Percentiles rank a stretch among this genome's conserved stretches.
Evolutionary conservation across 2,797 vertebrate genomes (phyloP).

Genomic region (Gorsachius magnificus): DNA sequence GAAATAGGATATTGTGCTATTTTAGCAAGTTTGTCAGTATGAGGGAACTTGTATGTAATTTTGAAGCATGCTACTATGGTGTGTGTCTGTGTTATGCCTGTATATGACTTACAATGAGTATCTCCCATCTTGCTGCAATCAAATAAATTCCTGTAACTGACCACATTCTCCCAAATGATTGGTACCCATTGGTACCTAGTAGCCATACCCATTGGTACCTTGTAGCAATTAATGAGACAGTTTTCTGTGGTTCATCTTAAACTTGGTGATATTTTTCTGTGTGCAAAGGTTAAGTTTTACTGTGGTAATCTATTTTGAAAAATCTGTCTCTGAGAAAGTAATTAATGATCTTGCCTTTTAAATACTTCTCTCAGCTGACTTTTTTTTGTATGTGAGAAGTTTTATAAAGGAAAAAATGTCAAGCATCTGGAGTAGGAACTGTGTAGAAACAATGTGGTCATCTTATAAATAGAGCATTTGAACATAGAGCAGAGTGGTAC

Average conservation of each 20-base stretch:
- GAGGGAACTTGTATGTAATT: neutral
- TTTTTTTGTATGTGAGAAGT: neutral
- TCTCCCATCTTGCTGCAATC: neutral
- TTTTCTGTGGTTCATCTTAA: neutral
- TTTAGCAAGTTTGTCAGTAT: neutral
- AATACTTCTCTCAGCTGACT: neutral
- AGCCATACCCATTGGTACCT: neutral
- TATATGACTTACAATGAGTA: neutral
- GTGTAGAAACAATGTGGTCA: neutral
- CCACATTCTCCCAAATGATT: neutral
- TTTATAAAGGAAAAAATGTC: neutral
- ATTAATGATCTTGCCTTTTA: neutral
- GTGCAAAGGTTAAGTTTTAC: neutral
- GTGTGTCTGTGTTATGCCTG: neutral
- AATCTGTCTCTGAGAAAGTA: neutral
- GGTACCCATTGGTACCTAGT: neutral
- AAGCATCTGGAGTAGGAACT: neutral
- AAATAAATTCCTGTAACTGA: neutral
- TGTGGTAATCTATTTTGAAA: neutral
- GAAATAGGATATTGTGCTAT: neutral
- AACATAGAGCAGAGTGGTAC: neutral
- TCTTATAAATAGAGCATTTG: neutral
- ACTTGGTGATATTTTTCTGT: neutral
- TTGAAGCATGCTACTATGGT: neutral
- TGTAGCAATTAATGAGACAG: neutral